Evolutionary conservation across 1,140 invertebrate species (phyloP).

Genomic region (Diabrotica undecimpunctata): DNA sequence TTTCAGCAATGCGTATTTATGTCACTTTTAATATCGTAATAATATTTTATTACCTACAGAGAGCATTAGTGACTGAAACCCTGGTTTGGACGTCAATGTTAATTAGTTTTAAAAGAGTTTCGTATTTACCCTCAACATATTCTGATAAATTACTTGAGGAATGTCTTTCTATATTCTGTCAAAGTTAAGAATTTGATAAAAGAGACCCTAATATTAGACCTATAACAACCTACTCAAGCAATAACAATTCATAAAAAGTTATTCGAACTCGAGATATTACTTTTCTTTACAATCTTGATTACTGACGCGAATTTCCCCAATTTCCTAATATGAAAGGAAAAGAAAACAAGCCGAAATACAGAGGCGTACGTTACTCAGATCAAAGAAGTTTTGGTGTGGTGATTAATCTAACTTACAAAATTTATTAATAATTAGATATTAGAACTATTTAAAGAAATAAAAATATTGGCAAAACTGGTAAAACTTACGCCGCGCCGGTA

Average conservation of each 20-base stretch:
- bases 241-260: conserved; percentile 15
- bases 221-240: conserved; percentile 11
- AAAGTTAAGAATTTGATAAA: conserved; percentile 3
- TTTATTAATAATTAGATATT: too few species aligned
- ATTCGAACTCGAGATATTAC: conserved; percentile 11
- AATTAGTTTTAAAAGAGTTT: conserved; percentile 1
- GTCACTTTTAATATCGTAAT: too few species aligned
- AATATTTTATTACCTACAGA: too few species aligned
- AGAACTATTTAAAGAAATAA: too few species aligned
- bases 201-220: conserved; percentile 9
- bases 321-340: conserved; percentile 2
- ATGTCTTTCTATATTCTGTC: background rate
- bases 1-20: too few species aligned
- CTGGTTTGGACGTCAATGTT: background rate
- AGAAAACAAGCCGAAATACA: background rate
- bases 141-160: background rate
- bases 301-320: conserved; percentile 9
- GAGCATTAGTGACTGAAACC: background rate
- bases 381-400: too few species aligned
- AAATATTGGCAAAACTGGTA: too few species aligned
- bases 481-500: too few species aligned
- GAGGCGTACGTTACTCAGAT: too few species aligned
- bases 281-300: conserved; percentile 6
- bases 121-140: background rate
- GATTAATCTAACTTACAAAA: too few species aligned